Evolutionary conservation across 1,140 invertebrate genomes (phyloP).

Genomic region (Steinernema khuongi): DNA sequence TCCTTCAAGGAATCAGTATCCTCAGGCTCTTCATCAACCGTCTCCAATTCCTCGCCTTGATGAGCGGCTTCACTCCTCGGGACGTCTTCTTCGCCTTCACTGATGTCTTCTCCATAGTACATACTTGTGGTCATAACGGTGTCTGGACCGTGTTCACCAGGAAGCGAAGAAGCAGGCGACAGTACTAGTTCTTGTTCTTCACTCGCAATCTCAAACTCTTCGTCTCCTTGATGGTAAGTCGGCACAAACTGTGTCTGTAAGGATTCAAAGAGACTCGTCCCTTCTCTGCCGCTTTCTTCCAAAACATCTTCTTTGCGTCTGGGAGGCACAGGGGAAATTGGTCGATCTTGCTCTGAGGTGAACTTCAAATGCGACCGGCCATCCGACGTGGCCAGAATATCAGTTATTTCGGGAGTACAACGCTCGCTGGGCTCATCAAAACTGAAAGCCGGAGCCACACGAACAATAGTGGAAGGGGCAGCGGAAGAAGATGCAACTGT

Average conservation of each 20-base stretch:
- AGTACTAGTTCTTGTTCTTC: slow-evolving; percentile 19
- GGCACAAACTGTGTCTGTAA: not conserved
- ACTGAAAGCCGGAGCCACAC: not conserved
- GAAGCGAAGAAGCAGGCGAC: slow-evolving; percentile 14
- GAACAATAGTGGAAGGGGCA: not conserved
- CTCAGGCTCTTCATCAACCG: slow-evolving; percentile 44
- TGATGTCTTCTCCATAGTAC: slow-evolving; percentile 21
- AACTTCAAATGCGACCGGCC: not conserved
- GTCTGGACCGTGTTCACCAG: not conserved
- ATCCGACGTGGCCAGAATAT: not conserved
- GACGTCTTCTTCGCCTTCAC: slow-evolving; percentile 27
- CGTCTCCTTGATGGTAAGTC: slow-evolving; percentile 24
- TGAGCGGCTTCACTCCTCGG: not conserved
- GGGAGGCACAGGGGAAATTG: slow-evolving; percentile 37
- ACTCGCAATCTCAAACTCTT: slow-evolving; percentile 23
- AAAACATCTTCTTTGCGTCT: slow-evolving; percentile 12
- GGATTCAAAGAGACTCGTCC: not conserved
- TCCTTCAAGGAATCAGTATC: slow-evolving; percentile 37
- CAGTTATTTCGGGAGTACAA: not conserved
- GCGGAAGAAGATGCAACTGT: not conserved
- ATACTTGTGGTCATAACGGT: not conserved
- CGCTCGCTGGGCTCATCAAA: not conserved
- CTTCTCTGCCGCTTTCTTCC: not conserved
- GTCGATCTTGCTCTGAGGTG: slow-evolving; percentile 25
- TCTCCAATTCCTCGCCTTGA: slow-evolving; percentile 33